These are phyloP conservation scores for Selenia dentaria DNA, from an alignment of 2,888 invertebrate genomes.

Conservation along the genomic window DNA sequence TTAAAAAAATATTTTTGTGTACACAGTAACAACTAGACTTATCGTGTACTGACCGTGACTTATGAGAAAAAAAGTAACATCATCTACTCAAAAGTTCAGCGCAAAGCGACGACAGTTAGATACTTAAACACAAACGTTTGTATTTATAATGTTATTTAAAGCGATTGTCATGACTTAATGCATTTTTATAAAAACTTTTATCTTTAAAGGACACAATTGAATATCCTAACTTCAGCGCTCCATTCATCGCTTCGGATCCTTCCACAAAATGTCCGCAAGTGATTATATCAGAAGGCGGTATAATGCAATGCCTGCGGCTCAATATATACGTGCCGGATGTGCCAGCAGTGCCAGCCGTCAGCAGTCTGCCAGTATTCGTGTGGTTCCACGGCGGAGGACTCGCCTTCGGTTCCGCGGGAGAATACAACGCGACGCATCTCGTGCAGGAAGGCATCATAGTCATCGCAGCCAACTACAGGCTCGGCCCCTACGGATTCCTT, in stretches of 20 bases:
- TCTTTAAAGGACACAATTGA: constrained; percentile 44
- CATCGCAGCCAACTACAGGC: constrained; percentile 55
- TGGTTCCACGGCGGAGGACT: constrained; percentile 70
- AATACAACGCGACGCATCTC: constrained; percentile 54
- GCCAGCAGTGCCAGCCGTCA: constrained; percentile 30
- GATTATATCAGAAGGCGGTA: constrained; percentile 30
- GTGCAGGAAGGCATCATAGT: constrained; percentile 53
- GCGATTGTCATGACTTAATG: too few species aligned
- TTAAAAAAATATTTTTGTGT: too few species aligned
- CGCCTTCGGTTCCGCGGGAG: constrained; percentile 48
- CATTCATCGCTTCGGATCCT: constrained; percentile 51
- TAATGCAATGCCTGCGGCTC: constrained; percentile 47
- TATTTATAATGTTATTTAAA: too few species aligned
- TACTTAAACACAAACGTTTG: too few species aligned
- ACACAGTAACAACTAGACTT: too few species aligned
- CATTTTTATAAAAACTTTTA: too few species aligned
- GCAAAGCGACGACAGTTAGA: too few species aligned
- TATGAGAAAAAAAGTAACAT: too few species aligned
- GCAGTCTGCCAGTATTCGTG: constrained; percentile 54
- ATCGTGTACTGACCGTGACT: too few species aligned
- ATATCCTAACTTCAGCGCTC: constrained; percentile 41
- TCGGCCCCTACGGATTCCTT: constrained; percentile 67
- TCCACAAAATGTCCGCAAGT: constrained; percentile 52
- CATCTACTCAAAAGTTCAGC: too few species aligned
- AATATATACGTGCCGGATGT: constrained; percentile 50